These are phyloP conservation scores for Drosophila niveifrons DNA, from an alignment of 2,888 invertebrate genomes.

Conservation along the genomic window DNA sequence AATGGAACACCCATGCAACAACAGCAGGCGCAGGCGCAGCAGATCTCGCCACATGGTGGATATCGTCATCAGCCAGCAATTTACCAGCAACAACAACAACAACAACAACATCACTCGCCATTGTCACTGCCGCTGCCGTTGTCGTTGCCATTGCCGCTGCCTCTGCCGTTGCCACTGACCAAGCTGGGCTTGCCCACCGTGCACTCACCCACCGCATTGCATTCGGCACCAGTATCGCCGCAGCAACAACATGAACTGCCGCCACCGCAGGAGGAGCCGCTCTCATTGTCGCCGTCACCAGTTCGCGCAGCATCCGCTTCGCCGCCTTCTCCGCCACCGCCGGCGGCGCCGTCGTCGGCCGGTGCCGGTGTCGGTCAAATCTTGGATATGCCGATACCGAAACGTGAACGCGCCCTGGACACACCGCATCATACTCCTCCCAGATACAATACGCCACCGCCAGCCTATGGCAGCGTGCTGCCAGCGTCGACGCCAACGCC, in stretches of 20 bases:
- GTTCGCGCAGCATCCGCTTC: constrained; percentile 61
- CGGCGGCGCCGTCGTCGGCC: constrained; percentile 17
- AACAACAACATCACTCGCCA: constrained; percentile 55
- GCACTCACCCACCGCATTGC: constrained; percentile 69
- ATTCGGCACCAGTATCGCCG: constrained; percentile 60
- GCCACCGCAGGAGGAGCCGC: constrained; percentile 79
- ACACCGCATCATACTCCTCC: constrained; percentile 72
- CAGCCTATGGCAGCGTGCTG: constrained; percentile 58
- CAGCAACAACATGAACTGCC: constrained; percentile 58
- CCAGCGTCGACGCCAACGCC: constrained; percentile 55
- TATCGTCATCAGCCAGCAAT: constrained; percentile 42
- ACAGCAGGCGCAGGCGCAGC: constrained; percentile 10
- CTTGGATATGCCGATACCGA: constrained; percentile 48
- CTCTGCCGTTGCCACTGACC: constrained; percentile 46
- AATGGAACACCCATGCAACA: constrained; percentile 65
- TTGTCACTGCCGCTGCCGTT: constrained; percentile 35
- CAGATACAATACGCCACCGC: constrained; percentile 69
- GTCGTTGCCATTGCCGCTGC: constrained; percentile 34
- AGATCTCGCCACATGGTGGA: constrained; percentile 69
- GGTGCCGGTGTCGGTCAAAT: constrained; percentile 46
- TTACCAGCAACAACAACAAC: constrained; percentile 58
- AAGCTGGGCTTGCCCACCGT: constrained; percentile 54
- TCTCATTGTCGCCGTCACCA: constrained; percentile 66
- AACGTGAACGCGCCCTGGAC: constrained; percentile 59
- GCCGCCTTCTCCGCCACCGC: constrained; percentile 48